phyloP scores from a whole-genome alignment of 2,113 vertebrate genomes.

The Osmerus mordax region DNA sequence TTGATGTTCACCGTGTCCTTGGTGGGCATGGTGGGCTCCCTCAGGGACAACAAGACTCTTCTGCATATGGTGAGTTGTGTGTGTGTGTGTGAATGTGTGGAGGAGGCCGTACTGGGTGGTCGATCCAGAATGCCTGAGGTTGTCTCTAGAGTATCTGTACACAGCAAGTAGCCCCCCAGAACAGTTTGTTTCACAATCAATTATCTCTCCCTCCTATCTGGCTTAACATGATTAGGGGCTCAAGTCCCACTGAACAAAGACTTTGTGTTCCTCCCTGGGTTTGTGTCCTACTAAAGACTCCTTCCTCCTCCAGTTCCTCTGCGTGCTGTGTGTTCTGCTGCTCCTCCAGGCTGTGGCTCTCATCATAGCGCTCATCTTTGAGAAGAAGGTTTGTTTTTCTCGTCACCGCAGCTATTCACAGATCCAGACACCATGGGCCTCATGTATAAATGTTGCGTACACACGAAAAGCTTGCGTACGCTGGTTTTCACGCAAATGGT shows the following conservation, averaged over 20 bases:
- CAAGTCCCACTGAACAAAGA: background rate
- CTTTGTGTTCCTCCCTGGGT: background rate
- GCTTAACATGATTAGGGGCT: too few relatives aligned
- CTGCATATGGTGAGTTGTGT: conserved; percentile 76
- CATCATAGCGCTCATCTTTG: conserved; percentile 77
- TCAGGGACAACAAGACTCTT: conserved; percentile 82
- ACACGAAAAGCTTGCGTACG: too few relatives aligned
- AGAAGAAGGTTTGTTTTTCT: conserved; percentile 73
- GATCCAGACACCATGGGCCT: background rate
- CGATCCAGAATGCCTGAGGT: background rate
- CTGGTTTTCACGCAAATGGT: too few relatives aligned
- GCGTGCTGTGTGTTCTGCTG: conserved; percentile 81
- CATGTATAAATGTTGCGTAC: too few relatives aligned
- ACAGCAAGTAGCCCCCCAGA: background rate
- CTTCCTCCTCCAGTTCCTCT: conserved; percentile 76
- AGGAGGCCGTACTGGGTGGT: background rate
- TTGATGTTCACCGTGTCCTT: conserved; percentile 84
- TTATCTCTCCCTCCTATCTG: background rate
- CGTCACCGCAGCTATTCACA: background rate
- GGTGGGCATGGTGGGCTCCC: conserved; percentile 83
- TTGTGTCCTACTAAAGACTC: background rate
- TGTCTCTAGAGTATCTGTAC: background rate
- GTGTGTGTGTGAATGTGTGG: background rate
- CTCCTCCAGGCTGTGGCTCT: conserved; percentile 75
- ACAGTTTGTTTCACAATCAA: background rate